Evolutionary conservation across 2,113 vertebrate species (phyloP).

Genomic region (Corythornis vintsioides): DNA sequence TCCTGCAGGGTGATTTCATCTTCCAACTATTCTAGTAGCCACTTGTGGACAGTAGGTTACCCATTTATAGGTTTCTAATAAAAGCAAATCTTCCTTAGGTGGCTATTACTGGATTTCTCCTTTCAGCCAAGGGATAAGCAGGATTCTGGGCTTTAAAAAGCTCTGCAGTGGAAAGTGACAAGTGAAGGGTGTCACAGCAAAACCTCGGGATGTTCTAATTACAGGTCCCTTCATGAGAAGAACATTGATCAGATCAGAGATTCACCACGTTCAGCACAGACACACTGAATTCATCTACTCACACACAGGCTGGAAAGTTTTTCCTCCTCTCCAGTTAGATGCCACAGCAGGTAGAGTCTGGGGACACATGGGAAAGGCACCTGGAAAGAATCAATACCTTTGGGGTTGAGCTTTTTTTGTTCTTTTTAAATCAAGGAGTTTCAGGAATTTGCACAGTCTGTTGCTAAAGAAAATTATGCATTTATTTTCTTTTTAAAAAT

Average conservation of each 20-base stretch:
- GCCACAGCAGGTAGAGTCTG: background rate
- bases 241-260: background rate
- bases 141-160: constrained; percentile 54
- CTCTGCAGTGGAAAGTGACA: constrained; percentile 35
- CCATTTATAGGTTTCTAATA: constrained; percentile 61
- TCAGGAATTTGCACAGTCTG: background rate
- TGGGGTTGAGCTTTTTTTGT: too few species aligned
- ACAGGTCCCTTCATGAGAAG: background rate
- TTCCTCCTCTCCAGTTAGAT: background rate
- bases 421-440: background rate
- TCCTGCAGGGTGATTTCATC: constrained; percentile 53
- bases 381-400: background rate
- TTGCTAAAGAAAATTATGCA: background rate
- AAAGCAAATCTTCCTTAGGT: constrained; percentile 65
- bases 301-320: fast-evolving
- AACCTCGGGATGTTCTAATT: background rate
- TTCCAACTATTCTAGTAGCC: constrained; percentile 28
- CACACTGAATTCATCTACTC: background rate
- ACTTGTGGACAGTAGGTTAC: constrained; percentile 37
- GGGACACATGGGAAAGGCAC: background rate
- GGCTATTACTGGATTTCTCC: constrained; percentile 63
- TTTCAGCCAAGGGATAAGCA: constrained; percentile 34
- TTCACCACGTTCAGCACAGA: background rate
- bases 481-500: constrained; percentile 49
- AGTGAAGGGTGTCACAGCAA: constrained; percentile 25